These are phyloP conservation scores for Gallirallus australis DNA, from an alignment of 2,797 vertebrate species.

Conservation along the genomic window DNA sequence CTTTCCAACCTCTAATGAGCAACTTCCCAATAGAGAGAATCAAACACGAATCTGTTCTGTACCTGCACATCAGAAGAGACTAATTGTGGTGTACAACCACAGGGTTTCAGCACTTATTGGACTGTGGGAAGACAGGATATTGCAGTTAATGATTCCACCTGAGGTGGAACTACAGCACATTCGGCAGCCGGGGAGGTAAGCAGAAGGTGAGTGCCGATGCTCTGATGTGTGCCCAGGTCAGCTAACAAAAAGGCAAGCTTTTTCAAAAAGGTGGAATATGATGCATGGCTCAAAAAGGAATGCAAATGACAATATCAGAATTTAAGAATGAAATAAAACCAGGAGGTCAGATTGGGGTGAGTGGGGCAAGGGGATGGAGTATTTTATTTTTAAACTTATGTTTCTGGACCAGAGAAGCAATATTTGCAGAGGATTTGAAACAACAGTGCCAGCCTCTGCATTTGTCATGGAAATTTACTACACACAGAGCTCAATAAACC, in stretches of 20 bases:
- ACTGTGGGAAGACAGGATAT: background rate
- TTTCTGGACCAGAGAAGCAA: background rate
- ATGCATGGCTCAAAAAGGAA: background rate
- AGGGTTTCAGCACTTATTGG: constrained; percentile 24
- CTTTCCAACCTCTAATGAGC: constrained; percentile 29
- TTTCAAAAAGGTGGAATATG: background rate
- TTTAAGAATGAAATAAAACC: background rate
- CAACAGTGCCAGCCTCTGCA: background rate
- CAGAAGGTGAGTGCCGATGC: background rate
- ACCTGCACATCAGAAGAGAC: constrained; percentile 15
- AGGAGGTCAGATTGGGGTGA: background rate
- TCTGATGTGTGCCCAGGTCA: background rate
- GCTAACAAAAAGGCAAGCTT: background rate
- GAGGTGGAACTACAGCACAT: background rate
- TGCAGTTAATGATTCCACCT: constrained; percentile 47
- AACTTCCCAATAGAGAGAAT: constrained; percentile 14
- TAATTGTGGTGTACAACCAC: background rate
- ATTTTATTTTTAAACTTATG: background rate
- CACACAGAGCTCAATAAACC: background rate
- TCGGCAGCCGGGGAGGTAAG: background rate
- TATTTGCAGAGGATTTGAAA: constrained; percentile 1
- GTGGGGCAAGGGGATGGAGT: background rate
- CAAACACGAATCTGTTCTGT: constrained; percentile 6
- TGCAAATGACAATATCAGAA: background rate
- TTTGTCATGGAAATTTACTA: background rate